These are phyloP conservation scores for Philypnodon macrostomus DNA, from an alignment of 2,797 vertebrate genomes.

Conservation along the genomic window DNA sequence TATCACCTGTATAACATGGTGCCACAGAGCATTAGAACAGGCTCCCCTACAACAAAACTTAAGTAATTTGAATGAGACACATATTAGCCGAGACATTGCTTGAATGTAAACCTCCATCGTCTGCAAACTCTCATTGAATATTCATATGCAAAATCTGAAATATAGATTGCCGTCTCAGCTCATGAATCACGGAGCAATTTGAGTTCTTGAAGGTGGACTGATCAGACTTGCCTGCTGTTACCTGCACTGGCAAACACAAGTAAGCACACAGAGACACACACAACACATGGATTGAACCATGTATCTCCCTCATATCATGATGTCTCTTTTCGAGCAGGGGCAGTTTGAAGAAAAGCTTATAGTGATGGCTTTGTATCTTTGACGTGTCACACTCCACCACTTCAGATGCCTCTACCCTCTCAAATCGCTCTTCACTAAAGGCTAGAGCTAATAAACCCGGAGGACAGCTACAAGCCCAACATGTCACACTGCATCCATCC, in stretches of 20 bases:
- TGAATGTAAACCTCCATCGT: slow-evolving; percentile 24
- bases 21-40: neutral
- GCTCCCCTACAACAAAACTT: neutral
- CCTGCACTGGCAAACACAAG: slow-evolving; percentile 1
- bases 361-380: slow-evolving; percentile 34
- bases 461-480: slow-evolving; percentile 54
- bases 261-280: slow-evolving; percentile 8
- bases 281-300: neutral
- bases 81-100: no score
- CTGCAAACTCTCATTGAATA: slow-evolving; percentile 41
- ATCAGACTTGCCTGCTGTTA: slow-evolving; percentile 54
- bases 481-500: slow-evolving; percentile 42
- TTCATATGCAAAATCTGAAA: slow-evolving; percentile 51
- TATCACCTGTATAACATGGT: neutral
- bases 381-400: slow-evolving; percentile 48
- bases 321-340: slow-evolving; percentile 35
- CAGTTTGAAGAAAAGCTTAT: slow-evolving; percentile 34
- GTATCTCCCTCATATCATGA: slow-evolving; percentile 29
- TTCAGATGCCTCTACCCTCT: slow-evolving; percentile 36
- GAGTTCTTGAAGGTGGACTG: slow-evolving; percentile 43
- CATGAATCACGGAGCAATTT: slow-evolving; percentile 50
- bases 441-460: slow-evolving; percentile 50
- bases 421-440: slow-evolving; percentile 43
- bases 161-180: slow-evolving; percentile 54
- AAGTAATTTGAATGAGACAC: neutral